A percentile compares a stretch with the other conserved stretches of the same genome.
These are phyloP conservation scores for Axinella damicornis DNA, from an alignment of 37 sponge, comb jelly and placozoan species.

Conservation along the genomic window DNA sequence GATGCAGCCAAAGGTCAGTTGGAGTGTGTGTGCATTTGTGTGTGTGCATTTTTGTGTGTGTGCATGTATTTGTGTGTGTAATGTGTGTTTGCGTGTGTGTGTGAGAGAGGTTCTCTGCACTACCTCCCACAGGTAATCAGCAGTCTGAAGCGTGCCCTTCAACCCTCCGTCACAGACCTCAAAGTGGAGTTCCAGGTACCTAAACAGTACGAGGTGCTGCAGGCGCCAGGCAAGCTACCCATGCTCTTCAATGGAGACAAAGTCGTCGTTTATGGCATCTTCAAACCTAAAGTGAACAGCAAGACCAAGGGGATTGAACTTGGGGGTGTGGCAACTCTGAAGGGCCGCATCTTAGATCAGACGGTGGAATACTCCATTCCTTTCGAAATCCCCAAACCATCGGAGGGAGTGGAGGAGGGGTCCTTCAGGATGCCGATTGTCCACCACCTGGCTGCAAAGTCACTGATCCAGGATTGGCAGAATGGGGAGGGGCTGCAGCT, in stretches of 20 bases:
- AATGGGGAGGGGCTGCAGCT: not conserved
- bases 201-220: conserved; percentile 10
- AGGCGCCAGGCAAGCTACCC: conserved; percentile 58
- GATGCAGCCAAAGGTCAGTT: conserved; percentile 80
- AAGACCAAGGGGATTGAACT: not conserved
- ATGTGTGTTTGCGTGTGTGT: too few species aligned
- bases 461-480: conserved; percentile 60
- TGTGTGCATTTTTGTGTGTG: too few species aligned
- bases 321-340: conserved; percentile 46
- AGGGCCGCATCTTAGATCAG: conserved; percentile 41
- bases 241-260: conserved; percentile 73
- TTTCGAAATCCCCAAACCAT: conserved; percentile 6
- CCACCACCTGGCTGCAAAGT: conserved; percentile 83
- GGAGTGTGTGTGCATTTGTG: too few species aligned
- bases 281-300: conserved; percentile 37
- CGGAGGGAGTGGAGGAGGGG: not conserved
- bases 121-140: conserved; percentile 80
- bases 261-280: conserved; percentile 60
- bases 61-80: too few species aligned
- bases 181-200: conserved; percentile 53
- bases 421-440: conserved; percentile 44
- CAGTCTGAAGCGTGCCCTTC: conserved; percentile 73
- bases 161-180: conserved; percentile 70
- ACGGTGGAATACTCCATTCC: conserved; percentile 33
- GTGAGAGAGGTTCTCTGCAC: too few species aligned